phyloP scores from a whole-genome alignment of 2,113 vertebrate species.

The Abramis brama region DNA sequence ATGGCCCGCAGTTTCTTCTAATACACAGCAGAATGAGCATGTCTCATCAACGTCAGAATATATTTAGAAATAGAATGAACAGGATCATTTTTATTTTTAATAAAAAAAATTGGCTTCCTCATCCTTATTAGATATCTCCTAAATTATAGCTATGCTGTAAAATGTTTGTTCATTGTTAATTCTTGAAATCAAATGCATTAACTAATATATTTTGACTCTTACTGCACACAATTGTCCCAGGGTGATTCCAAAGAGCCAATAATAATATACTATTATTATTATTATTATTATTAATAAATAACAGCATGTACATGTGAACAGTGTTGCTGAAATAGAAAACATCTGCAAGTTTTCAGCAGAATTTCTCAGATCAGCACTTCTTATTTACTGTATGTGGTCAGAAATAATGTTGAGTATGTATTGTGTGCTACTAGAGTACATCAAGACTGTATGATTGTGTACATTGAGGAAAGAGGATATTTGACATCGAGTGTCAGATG shows the following conservation, averaged over 20 bases:
- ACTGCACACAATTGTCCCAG: not conserved
- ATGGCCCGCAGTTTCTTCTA: not conserved
- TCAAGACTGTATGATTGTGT: not conserved
- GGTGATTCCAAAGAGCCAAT: not conserved
- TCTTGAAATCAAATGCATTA: not conserved
- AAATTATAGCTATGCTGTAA: not conserved
- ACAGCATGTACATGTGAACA: not conserved
- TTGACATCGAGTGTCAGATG: not conserved
- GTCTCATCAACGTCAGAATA: not conserved
- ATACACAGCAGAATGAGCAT: not conserved
- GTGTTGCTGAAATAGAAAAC: not conserved
- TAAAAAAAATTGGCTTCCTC: not conserved
- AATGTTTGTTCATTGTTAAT: not conserved
- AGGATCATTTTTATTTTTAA: not conserved
- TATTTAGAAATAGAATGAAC: not conserved
- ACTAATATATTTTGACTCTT: not conserved
- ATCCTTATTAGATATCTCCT: not conserved
- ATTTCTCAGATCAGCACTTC: not conserved
- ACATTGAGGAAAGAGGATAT: not conserved
- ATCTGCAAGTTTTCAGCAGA: not conserved
- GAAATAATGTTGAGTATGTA: not conserved
- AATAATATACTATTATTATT: not conserved
- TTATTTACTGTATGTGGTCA: not conserved
- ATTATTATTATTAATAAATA: too few species aligned
- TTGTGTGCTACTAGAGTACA: not conserved